Conservation (phyloP, 2,888 invertebrate species). For the Muschampia plurimacula region DNA sequence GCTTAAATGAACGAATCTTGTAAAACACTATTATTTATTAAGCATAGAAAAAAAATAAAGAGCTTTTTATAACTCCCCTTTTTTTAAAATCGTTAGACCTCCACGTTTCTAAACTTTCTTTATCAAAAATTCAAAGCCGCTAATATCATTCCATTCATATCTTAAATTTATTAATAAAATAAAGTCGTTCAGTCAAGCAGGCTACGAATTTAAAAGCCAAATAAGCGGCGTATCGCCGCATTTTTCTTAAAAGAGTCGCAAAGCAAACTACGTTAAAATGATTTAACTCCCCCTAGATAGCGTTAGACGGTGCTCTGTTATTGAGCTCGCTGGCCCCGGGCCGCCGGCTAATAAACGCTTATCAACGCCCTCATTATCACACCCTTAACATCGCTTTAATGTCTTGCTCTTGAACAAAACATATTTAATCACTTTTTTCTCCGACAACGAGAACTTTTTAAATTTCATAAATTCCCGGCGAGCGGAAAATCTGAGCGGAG, state of each 20-base stretch:
- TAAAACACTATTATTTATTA: no score
- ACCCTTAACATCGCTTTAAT: slow-evolving; percentile 86
- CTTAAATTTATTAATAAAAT: slow-evolving; percentile 31
- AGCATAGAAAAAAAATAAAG: no score
- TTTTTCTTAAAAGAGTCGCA: slow-evolving; percentile 74
- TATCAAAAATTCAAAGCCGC: slow-evolving; percentile 3
- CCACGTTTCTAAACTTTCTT: background rate
- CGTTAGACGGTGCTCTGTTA: slow-evolving; percentile 68
- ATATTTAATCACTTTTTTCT: slow-evolving; percentile 86
- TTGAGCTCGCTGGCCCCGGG: slow-evolving; percentile 70
- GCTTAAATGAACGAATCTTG: no score
- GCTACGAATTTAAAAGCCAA: slow-evolving; percentile 68
- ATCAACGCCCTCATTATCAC: slow-evolving; percentile 86
- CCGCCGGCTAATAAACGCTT: slow-evolving; percentile 84
- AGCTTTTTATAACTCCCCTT: no score
- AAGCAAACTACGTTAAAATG: slow-evolving; percentile 83
- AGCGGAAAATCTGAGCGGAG: slow-evolving; percentile 42
- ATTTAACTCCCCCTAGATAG: slow-evolving; percentile 83
- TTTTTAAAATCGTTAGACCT: no score
- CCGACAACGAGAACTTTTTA: slow-evolving; percentile 74
- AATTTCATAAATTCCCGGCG: slow-evolving; percentile 72
- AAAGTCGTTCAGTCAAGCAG: slow-evolving; percentile 54
- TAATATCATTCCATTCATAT: slow-evolving; percentile 8
- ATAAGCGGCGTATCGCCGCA: slow-evolving; percentile 68
- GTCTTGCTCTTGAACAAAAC: slow-evolving; percentile 86